Evolutionary conservation across 35 echinoderm and acorn worm species (phyloP), one percentile per base, ranked within the genome.

Genomic region (Chiridota heheva): DNA sequence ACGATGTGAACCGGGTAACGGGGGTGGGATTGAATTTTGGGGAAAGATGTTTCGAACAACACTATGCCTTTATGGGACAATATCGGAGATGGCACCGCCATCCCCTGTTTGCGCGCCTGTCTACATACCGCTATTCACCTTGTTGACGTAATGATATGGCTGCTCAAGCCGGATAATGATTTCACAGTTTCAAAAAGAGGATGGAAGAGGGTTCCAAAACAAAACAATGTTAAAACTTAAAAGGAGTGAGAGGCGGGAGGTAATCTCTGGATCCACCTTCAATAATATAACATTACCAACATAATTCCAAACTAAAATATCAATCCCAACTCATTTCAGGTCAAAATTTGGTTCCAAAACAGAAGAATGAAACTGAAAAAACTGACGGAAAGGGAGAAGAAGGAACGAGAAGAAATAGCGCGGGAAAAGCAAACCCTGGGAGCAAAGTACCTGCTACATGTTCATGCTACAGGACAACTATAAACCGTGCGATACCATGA

Each of bases 341-440:
- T 98, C 13, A 98, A 98, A 81, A 98, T 98, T 46, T 98, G 95
- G 95, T 98, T 91, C 70, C 95, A 98, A 67, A 98, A 98, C 39
- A 79, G 95, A 39, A 47, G 95, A 40, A 98, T 98, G 95, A 98
- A 98, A 35, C 43, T 98, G 60, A 98, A 98, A 65, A 98, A 98
- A 60, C 79, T 98, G 81, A 87, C 95, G 1, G 95, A 98, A 44
- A 28, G 95, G 63, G 95, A 98, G 63, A 87, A 80, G 30, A 80
- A 87, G 35, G 95, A 98, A 35, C 49, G 88, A 58, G 84, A 98
- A 70, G 86, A 96, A 58, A 74, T 96, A 16, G 87, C 89, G 46
- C 42, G 87, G 45, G 92, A 96, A 70, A 96, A 96, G 56, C 82
- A 86, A 49, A 70, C 82, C 7, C 37, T 96, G 37, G 88, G 88